Percentiles rank a stretch among this genome's conserved stretches.
phyloP scores from a whole-genome alignment of 2,888 invertebrate species.

The Hirtodrosophila histrioides region DNA sequence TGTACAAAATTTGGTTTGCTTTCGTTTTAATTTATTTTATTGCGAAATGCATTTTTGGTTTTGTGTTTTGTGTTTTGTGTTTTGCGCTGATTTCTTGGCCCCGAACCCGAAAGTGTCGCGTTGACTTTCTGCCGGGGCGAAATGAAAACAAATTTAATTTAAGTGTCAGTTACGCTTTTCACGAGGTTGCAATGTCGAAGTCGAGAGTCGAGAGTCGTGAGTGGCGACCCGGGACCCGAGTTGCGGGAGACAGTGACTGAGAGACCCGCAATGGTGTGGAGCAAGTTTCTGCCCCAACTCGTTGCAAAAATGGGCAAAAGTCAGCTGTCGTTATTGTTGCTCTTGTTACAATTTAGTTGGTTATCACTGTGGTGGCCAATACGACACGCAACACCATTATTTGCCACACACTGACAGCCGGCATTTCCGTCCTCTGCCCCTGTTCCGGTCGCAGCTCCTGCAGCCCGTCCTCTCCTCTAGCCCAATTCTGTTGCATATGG shows the following conservation, averaged over 20 bases:
- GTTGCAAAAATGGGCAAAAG: slow-evolving; percentile 43
- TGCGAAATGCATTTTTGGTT: slow-evolving; percentile 63
- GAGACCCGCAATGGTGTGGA: slow-evolving; percentile 8
- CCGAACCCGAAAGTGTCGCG: slow-evolving; percentile 68
- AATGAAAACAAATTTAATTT: slow-evolving; percentile 77
- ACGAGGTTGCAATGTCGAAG: slow-evolving; percentile 35
- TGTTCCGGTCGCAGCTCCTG: not conserved
- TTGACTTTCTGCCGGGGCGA: slow-evolving; percentile 57
- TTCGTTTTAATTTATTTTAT: slow-evolving; percentile 74
- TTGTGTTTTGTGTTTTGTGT: slow-evolving; percentile 18
- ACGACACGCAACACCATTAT: slow-evolving; percentile 77
- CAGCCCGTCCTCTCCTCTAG: slow-evolving; percentile 13
- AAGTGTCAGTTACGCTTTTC: slow-evolving; percentile 77
- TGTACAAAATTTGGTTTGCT: slow-evolving; percentile 67
- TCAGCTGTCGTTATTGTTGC: slow-evolving; percentile 54
- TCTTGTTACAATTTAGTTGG: slow-evolving; percentile 49
- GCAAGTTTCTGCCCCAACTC: slow-evolving; percentile 38
- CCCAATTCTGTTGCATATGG: slow-evolving; percentile 49
- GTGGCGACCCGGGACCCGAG: too few relatives aligned
- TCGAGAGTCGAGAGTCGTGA: not conserved
- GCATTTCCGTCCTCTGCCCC: slow-evolving; percentile 55
- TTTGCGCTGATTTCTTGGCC: slow-evolving; percentile 60
- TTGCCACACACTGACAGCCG: slow-evolving; percentile 76
- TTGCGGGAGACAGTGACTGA: too few relatives aligned
- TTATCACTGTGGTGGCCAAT: slow-evolving; percentile 71